Conservation (phyloP, 2,113 vertebrate genomes). For the Cervus canadensis region DNA sequence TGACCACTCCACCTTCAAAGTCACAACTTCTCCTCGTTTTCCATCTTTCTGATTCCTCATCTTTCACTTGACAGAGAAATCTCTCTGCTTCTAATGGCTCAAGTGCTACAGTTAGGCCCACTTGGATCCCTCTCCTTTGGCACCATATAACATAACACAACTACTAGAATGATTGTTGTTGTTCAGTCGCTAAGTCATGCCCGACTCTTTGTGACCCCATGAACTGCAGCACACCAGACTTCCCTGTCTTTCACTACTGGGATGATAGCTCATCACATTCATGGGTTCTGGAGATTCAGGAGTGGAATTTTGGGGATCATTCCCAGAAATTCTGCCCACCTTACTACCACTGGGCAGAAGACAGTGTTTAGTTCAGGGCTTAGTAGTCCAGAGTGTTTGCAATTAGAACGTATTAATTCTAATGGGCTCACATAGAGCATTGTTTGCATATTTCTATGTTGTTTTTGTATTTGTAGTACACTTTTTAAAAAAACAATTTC, state of each 20-base stretch:
- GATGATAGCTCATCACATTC: background rate
- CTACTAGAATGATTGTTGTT: background rate
- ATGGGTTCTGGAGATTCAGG: background rate
- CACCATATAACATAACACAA: background rate
- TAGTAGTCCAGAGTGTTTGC: background rate
- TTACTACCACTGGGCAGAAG: background rate
- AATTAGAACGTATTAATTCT: constrained; percentile 28
- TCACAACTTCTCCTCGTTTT: background rate
- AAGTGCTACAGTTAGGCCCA: background rate
- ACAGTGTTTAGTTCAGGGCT: background rate
- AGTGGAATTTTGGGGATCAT: background rate
- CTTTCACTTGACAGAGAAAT: background rate
- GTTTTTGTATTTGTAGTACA: background rate
- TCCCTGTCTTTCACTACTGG: background rate
- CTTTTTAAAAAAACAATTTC: background rate
- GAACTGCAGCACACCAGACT: background rate
- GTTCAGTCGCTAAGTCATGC: background rate
- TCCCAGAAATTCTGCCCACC: constrained; percentile 27
- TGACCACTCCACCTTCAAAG: constrained; percentile 7
- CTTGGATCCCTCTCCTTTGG: background rate
- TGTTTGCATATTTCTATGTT: constrained; percentile 22
- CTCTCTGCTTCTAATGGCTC: background rate
- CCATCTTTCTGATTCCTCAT: constrained; percentile 28
- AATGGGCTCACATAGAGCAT: background rate
- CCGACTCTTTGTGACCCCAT: background rate